Percentiles rank a stretch among this genome's conserved stretches.
Conservation (phyloP, 2,888 invertebrate genomes). For the Tachina grossa region DNA sequence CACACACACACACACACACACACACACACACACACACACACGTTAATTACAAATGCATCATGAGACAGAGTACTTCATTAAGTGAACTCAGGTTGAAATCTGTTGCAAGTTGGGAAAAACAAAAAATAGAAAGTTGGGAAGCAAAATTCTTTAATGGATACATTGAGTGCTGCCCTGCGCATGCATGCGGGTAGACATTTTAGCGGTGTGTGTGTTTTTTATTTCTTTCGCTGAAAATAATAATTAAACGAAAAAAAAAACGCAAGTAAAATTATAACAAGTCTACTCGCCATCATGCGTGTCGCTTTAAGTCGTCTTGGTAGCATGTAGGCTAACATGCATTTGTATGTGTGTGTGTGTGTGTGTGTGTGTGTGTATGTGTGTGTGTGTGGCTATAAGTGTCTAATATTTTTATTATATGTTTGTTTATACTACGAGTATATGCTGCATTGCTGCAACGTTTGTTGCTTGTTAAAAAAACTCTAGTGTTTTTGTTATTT, state of each 20-base stretch:
- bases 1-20: neutral
- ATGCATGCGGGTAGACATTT: constrained; percentile 39
- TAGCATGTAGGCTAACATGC: constrained; percentile 18
- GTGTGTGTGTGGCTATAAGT: constrained; percentile 27
- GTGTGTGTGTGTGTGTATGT: neutral
- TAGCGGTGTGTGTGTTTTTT: constrained; percentile 40
- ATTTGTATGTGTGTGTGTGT: neutral
- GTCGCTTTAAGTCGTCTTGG: constrained; percentile 45
- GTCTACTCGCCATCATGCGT: constrained; percentile 61
- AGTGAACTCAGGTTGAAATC: constrained; percentile 68
- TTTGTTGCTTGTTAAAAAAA: constrained; percentile 43
- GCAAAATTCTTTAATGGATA: constrained; percentile 51
- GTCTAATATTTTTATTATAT: constrained; percentile 42
- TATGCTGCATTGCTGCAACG: constrained; percentile 45
- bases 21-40: constrained; percentile 4
- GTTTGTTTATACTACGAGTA: neutral
- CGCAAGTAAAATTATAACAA: constrained; percentile 19
- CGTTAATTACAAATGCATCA: constrained; percentile 69
- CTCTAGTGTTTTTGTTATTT: neutral
- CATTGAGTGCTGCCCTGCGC: constrained; percentile 12
- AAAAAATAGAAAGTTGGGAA: constrained; percentile 24
- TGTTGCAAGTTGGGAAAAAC: constrained; percentile 53
- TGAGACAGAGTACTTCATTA: constrained; percentile 54
- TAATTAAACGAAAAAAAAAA: neutral
- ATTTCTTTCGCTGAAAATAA: constrained; percentile 20